Conservation (phyloP, 1,140 invertebrate genomes). For the Drosophila leontia region DNA sequence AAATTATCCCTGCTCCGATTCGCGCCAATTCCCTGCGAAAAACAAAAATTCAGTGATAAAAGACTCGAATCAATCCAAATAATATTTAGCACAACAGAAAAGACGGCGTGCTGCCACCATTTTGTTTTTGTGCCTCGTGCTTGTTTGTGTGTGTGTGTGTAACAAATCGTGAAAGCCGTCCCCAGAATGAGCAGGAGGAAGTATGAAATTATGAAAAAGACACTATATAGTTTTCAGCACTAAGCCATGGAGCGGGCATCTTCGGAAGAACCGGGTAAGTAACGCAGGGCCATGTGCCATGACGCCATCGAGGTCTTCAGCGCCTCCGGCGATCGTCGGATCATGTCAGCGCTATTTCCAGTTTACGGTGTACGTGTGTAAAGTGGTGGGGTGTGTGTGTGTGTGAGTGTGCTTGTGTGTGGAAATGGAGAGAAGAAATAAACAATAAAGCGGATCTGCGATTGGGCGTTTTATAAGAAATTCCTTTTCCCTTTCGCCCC, state of each 20-base stretch:
- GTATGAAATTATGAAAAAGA: constrained; percentile 3
- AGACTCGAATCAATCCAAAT: not conserved
- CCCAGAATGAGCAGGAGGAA: constrained; percentile 18
- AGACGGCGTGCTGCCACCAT: constrained; percentile 20
- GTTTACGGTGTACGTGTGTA: not conserved
- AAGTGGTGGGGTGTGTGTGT: not conserved
- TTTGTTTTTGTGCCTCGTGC: constrained; percentile 35
- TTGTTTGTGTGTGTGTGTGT: constrained; percentile 8
- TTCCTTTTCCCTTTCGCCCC: not conserved
- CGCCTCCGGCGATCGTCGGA: constrained; percentile 31
- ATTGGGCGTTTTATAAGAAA: constrained; percentile 36
- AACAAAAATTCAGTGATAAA: constrained; percentile 4
- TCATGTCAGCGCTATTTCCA: constrained; percentile 68
- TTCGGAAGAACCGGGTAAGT: constrained; percentile 29
- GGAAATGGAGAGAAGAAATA: constrained; percentile 10
- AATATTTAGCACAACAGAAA: not conserved
- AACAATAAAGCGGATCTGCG: constrained; percentile 24
- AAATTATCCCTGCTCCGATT: constrained; percentile 37
- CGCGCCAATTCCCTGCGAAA: constrained; percentile 35
- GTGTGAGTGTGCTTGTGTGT: not conserved
- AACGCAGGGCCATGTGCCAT: constrained; percentile 13
- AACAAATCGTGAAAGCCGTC: constrained; percentile 16
- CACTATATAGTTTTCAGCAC: not conserved
- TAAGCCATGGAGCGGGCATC: constrained; percentile 24
- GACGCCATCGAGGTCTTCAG: constrained; percentile 21